Evolutionary conservation across 2,797 vertebrate species (phyloP).

Genomic region (Poeciliopsis infans): DNA sequence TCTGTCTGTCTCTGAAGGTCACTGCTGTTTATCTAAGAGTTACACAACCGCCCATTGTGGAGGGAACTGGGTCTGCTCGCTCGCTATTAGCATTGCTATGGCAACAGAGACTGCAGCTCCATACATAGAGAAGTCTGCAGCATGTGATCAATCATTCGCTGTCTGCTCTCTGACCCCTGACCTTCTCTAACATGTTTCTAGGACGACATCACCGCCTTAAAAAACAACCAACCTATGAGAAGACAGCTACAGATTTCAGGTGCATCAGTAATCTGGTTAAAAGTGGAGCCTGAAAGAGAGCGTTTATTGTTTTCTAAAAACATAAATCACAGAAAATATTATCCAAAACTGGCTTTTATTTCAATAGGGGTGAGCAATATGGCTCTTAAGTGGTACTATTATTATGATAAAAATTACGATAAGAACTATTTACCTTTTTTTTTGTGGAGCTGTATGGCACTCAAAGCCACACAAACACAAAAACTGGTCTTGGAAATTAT

Average conservation of each 20-base stretch:
- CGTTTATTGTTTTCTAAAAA: too few species aligned
- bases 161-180: conserved; percentile 31
- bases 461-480: too few species aligned
- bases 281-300: too few species aligned
- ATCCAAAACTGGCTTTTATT: too few species aligned
- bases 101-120: conserved; percentile 49
- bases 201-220: background rate
- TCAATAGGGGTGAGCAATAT: too few species aligned
- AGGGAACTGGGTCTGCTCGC: conserved; percentile 54
- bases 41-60: conserved; percentile 54
- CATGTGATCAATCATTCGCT: conserved; percentile 18
- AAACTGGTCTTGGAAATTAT: too few species aligned
- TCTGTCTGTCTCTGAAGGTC: conserved; percentile 56
- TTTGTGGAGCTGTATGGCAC: too few species aligned
- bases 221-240: background rate
- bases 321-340: too few species aligned
- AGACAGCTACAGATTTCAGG: background rate
- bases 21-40: conserved; percentile 42
- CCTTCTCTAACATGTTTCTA: conserved; percentile 6
- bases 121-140: conserved; percentile 2
- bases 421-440: too few species aligned
- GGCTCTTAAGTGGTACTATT: too few species aligned
- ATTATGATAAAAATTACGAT: too few species aligned
- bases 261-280: too few species aligned
- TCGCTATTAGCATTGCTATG: conserved; percentile 47